phyloP scores from a whole-genome alignment of 2,113 vertebrate genomes.

The Pipra filicauda region DNA sequence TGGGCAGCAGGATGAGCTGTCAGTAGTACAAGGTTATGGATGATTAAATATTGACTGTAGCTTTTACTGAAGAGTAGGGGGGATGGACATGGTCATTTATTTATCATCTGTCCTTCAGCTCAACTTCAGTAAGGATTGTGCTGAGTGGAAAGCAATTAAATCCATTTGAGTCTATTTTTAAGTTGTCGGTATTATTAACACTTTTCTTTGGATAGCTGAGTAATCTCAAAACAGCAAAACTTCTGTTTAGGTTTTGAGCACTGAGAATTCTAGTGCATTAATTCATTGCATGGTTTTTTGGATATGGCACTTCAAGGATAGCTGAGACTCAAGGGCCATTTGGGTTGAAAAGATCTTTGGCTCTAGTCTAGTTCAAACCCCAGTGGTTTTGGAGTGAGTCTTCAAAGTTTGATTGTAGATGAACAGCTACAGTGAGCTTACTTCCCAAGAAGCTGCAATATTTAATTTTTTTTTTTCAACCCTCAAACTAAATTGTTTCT shows the following conservation, averaged over 20 bases:
- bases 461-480: neutral
- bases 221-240: neutral
- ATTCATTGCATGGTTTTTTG: neutral
- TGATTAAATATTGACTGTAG: neutral
- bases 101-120: neutral
- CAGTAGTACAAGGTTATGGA: neutral
- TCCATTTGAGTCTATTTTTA: neutral
- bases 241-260: neutral
- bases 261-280: neutral
- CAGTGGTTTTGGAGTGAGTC: neutral
- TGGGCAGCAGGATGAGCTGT: neutral
- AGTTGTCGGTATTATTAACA: neutral
- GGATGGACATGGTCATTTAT: neutral
- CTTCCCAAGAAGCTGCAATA: neutral
- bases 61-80: neutral
- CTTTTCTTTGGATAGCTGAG: neutral
- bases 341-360: neutral
- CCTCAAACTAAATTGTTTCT: neutral
- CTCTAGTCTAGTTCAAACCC: neutral
- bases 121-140: neutral
- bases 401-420: neutral
- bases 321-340: neutral
- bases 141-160: neutral
- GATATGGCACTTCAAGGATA: neutral
- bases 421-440: neutral